Evolutionary conservation across 2,888 invertebrate genomes (phyloP).

Genomic region (Mactromeris polynyma): DNA sequence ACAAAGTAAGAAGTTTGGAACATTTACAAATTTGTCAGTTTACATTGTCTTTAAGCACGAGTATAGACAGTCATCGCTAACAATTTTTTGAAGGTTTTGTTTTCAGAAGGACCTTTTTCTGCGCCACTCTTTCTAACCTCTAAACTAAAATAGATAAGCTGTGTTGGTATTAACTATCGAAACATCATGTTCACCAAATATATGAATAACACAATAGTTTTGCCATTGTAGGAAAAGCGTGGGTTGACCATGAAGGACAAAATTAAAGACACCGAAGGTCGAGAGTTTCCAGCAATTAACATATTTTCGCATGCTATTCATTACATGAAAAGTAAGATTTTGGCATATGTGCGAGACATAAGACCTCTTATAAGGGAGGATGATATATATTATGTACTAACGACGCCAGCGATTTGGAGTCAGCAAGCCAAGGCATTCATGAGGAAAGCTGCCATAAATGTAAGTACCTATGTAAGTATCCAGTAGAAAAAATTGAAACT

Average conservation of each 20-base stretch:
- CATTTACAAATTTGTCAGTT: too few relatives aligned
- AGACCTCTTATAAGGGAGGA: constrained; percentile 19
- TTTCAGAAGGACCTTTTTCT: too few relatives aligned
- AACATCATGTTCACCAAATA: too few relatives aligned
- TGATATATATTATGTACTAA: constrained; percentile 54
- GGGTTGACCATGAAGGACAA: background rate
- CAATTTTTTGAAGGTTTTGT: too few relatives aligned
- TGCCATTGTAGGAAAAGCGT: background rate
- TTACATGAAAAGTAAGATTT: constrained; percentile 44
- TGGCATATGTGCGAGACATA: constrained; percentile 26
- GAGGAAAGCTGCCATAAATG: constrained; percentile 53
- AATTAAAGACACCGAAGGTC: constrained; percentile 46
- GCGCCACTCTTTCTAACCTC: too few relatives aligned
- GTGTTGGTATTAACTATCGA: too few relatives aligned
- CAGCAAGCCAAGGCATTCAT: constrained; percentile 54
- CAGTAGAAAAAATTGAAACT: too few relatives aligned
- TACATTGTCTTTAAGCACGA: too few relatives aligned
- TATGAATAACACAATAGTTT: too few relatives aligned
- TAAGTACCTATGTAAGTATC: background rate
- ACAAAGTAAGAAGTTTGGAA: too few relatives aligned
- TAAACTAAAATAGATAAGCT: too few relatives aligned
- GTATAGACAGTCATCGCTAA: too few relatives aligned
- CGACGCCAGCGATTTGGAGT: constrained; percentile 62
- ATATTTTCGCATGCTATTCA: constrained; percentile 45
- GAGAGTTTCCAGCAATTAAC: constrained; percentile 36